phyloP scores from a whole-genome alignment of 2,113 vertebrate species.

The Scortum barcoo region DNA sequence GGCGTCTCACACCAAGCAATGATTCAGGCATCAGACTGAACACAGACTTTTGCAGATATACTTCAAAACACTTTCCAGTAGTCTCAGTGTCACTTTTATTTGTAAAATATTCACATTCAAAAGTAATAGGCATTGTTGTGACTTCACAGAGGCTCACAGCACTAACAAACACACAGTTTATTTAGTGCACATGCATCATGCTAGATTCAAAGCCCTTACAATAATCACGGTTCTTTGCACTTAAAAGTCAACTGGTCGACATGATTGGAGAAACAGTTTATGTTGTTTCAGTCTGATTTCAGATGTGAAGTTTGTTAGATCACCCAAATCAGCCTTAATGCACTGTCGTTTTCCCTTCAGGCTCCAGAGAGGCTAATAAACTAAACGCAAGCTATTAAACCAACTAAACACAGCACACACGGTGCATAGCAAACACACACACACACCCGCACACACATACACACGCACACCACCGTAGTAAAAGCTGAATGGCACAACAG shows the following conservation, averaged over 20 bases:
- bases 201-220: conserved; percentile 78
- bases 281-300: conserved; percentile 18
- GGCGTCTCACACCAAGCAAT: neutral
- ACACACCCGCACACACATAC: conserved; percentile 19
- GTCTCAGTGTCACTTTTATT: conserved; percentile 80
- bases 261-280: conserved; percentile 22
- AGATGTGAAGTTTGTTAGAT: conserved; percentile 29
- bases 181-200: conserved; percentile 84
- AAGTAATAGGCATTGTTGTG: conserved; percentile 69
- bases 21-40: neutral
- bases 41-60: conserved; percentile 6
- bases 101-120: conserved; percentile 83
- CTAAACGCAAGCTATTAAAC: conserved; percentile 71
- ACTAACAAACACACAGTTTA: conserved; percentile 77
- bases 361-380: conserved; percentile 67
- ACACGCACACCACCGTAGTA: conserved; percentile 48
- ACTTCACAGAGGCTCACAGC: conserved; percentile 76
- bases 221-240: conserved; percentile 66
- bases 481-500: conserved; percentile 73
- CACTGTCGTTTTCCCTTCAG: conserved; percentile 34
- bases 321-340: conserved; percentile 29
- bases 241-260: conserved; percentile 41
- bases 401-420: conserved; percentile 60
- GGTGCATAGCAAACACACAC: conserved; percentile 47
- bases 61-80: conserved; percentile 36